Conservation (phyloP, 2,888 invertebrate species). For the Clusia tigrina region DNA sequence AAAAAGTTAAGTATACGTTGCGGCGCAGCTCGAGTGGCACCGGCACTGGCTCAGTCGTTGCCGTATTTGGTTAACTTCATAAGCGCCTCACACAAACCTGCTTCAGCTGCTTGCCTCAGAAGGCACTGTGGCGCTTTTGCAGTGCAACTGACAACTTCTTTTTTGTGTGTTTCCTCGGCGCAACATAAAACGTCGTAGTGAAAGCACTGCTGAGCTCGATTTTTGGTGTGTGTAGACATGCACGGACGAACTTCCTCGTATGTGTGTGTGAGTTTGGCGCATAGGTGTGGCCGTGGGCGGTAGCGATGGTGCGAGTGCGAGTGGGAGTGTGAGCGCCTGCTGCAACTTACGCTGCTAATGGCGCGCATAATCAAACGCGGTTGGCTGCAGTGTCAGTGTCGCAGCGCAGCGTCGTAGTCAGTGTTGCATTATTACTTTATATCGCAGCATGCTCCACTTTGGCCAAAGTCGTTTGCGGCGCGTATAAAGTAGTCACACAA, state of each 20-base stretch:
- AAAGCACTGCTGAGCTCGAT: neutral
- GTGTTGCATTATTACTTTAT: constrained; percentile 22
- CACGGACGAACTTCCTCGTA: too few species aligned
- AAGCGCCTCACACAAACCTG: too few species aligned
- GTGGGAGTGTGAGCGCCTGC: too few species aligned
- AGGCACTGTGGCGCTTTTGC: constrained; percentile 33
- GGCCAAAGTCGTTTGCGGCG: neutral
- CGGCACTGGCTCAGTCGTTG: constrained; percentile 21
- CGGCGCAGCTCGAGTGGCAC: constrained; percentile 38
- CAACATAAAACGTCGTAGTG: neutral
- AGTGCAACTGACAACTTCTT: neutral
- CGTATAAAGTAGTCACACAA: constrained; percentile 8
- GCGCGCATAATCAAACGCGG: constrained; percentile 58
- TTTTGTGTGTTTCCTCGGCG: neutral
- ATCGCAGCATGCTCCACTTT: constrained; percentile 12
- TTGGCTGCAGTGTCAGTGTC: constrained; percentile 23
- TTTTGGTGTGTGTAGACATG: too few species aligned
- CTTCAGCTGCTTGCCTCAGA: too few species aligned
- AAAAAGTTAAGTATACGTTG: constrained; percentile 18
- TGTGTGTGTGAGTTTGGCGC: constrained; percentile 11
- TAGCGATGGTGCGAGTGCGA: constrained; percentile 33
- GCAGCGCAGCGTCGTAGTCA: constrained; percentile 4
- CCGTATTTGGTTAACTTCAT: too few species aligned
- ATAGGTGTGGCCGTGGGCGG: neutral
- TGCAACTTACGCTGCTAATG: constrained; percentile 57